These are phyloP conservation scores for Deilephila elpenor DNA, from an alignment of 2,888 invertebrate species.

Conservation along the genomic window DNA sequence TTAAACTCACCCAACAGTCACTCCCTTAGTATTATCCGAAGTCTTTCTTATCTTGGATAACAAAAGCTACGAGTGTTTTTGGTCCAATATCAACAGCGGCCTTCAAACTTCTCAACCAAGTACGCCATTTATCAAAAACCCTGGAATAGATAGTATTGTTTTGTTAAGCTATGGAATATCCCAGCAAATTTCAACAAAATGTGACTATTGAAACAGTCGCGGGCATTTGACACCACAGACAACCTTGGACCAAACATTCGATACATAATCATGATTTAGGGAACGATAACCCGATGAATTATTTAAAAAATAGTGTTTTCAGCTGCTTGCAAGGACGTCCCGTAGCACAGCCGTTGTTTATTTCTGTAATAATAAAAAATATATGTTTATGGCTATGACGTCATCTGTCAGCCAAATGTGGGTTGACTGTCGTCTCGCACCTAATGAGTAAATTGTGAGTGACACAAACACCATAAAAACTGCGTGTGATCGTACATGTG, in stretches of 20 bases:
- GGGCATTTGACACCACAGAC: background rate
- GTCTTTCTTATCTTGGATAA: no score
- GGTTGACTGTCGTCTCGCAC: conserved; percentile 12
- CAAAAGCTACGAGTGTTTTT: no score
- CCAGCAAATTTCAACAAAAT: no score
- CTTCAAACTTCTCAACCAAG: no score
- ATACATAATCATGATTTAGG: background rate
- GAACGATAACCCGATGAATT: background rate
- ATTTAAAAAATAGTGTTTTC: conserved; percentile 8
- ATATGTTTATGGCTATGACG: conserved; percentile 11
- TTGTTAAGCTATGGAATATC: no score
- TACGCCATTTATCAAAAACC: no score
- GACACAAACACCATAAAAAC: conserved; percentile 16
- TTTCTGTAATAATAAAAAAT: conserved; percentile 16
- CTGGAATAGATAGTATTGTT: no score
- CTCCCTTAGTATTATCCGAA: no score
- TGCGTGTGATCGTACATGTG: background rate
- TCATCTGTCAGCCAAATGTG: conserved; percentile 9
- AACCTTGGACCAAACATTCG: background rate
- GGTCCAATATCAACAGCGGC: no score
- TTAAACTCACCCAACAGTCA: no score
- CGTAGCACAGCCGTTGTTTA: background rate
- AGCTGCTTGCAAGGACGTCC: conserved; percentile 10
- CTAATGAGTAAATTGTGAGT: background rate
- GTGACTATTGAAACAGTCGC: background rate